Evolutionary conservation across 2,888 invertebrate species (phyloP).

Genomic region (Acanthoscelides obtectus): DNA sequence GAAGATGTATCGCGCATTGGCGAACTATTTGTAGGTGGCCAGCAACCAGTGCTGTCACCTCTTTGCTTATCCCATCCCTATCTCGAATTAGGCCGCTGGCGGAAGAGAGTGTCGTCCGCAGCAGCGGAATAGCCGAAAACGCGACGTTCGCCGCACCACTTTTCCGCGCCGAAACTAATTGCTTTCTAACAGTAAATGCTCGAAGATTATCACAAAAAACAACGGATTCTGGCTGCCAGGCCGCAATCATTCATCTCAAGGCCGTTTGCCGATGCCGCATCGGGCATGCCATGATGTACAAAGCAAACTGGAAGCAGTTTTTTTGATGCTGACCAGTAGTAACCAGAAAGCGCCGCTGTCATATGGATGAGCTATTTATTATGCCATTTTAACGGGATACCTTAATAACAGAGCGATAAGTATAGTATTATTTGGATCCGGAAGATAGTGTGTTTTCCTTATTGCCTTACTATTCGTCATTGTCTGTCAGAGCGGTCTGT

Average conservation of each 20-base stretch:
- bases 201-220: neutral
- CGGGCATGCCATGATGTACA: neutral
- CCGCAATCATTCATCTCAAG: neutral
- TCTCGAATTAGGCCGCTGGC: neutral
- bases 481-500: no score
- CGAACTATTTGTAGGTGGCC: no score
- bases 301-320: neutral
- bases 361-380: neutral
- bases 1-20: no score
- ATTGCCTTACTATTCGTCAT: no score
- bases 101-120: no score
- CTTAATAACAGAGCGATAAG: no score
- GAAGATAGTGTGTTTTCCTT: no score
- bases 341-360: neutral
- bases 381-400: neutral
- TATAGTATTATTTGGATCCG: no score
- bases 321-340: neutral
- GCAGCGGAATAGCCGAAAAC: neutral
- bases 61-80: neutral
- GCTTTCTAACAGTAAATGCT: slow-evolving; percentile 20
- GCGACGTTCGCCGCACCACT: neutral
- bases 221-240: neutral
- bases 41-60: no score
- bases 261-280: neutral
- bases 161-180: slow-evolving; percentile 14